Percentiles rank a stretch among this genome's conserved stretches.
phyloP scores from a whole-genome alignment of 2,113 vertebrate genomes.

The Acrocephalus arundinaceus region DNA sequence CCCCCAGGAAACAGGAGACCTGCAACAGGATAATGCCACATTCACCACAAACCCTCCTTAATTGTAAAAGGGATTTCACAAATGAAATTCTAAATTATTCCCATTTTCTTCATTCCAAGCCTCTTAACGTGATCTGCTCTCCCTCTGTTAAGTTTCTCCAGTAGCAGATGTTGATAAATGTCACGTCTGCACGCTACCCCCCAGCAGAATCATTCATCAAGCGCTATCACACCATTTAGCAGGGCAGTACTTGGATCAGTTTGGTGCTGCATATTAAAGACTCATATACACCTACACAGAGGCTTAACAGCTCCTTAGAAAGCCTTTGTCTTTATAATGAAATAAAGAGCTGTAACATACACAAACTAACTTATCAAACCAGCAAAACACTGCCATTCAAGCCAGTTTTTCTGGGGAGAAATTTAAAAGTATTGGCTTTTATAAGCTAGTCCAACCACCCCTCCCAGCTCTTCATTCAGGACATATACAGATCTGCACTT shows the following conservation, averaged over 20 bases:
- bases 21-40: conserved; percentile 11
- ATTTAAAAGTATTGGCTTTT: neutral
- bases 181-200: neutral
- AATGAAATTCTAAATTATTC: conserved; percentile 51
- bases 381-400: neutral
- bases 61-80: conserved; percentile 45
- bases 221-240: neutral
- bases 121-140: conserved; percentile 6
- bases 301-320: neutral
- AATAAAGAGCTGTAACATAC: neutral
- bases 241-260: neutral
- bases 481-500: neutral
- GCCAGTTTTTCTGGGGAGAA: neutral
- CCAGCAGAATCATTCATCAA: neutral
- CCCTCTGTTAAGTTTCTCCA: neutral
- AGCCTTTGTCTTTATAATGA: neutral
- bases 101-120: conserved; percentile 10
- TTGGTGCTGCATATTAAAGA: neutral
- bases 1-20: conserved; percentile 14
- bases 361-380: neutral
- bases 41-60: neutral
- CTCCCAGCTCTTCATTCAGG: neutral
- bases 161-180: neutral
- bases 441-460: neutral
- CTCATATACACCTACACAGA: neutral